These are phyloP conservation scores for Acrobeloides nanus DNA, from an alignment of 2,888 invertebrate species.

Conservation along the genomic window DNA sequence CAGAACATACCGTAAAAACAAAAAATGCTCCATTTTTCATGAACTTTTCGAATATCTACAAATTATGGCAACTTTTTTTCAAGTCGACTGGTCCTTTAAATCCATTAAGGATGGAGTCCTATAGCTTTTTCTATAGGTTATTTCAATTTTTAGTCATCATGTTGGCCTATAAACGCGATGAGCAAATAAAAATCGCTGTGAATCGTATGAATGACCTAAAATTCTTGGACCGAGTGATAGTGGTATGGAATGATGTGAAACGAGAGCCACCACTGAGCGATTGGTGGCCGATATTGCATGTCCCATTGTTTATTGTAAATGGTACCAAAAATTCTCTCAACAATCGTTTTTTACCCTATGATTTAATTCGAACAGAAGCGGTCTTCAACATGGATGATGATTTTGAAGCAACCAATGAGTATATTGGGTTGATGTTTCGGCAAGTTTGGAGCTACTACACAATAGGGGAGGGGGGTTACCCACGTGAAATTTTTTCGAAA, in stretches of 20 bases:
- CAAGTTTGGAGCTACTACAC: neutral
- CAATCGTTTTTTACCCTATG: conserved; percentile 15
- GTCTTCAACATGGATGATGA: conserved; percentile 23
- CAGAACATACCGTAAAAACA: too few relatives aligned
- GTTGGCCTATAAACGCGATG: conserved; percentile 16
- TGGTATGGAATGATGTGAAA: conserved; percentile 13
- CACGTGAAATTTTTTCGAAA: too few relatives aligned
- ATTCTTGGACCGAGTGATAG: conserved; percentile 13
- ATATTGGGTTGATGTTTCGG: conserved; percentile 16
- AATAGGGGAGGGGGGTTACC: too few relatives aligned
- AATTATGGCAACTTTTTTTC: too few relatives aligned
- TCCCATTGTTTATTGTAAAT: conserved; percentile 13
- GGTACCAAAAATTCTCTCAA: conserved; percentile 18
- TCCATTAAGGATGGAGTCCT: too few relatives aligned
- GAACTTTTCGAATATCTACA: too few relatives aligned
- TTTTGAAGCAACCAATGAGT: conserved; percentile 14
- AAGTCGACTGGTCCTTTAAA: too few relatives aligned
- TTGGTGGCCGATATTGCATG: conserved; percentile 16
- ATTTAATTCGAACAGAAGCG: conserved; percentile 16
- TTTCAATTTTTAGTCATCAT: conserved; percentile 15
- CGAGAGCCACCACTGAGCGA: conserved; percentile 8
- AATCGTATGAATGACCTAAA: conserved; percentile 8
- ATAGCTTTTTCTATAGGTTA: too few relatives aligned
- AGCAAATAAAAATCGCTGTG: conserved; percentile 11
- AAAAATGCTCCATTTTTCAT: too few relatives aligned